phyloP scores from a whole-genome alignment of 1,140 invertebrate species.

The Zaprionus taronus region DNA sequence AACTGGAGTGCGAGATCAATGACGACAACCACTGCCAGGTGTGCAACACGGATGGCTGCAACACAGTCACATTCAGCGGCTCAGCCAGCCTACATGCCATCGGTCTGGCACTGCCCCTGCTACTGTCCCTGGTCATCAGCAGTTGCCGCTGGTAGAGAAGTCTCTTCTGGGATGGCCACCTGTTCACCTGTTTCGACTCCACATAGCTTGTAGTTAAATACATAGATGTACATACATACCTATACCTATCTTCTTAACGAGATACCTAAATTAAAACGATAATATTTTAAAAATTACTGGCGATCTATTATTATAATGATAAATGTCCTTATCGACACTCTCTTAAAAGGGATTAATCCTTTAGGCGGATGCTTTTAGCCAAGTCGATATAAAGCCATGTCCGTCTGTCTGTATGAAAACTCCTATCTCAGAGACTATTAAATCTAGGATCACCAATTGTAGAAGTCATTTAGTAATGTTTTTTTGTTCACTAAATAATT shows the following conservation, averaged over 20 bases:
- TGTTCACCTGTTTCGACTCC: slow-evolving; percentile 3
- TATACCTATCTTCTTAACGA: slow-evolving; percentile 20
- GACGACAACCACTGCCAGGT: slow-evolving; percentile 59
- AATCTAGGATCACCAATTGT: too few species aligned
- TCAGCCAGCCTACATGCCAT: slow-evolving; percentile 41
- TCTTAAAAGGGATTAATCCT: too few species aligned
- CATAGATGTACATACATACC: slow-evolving; percentile 59
- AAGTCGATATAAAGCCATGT: too few species aligned
- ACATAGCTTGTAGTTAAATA: slow-evolving; percentile 38
- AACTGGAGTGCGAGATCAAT: slow-evolving; percentile 56
- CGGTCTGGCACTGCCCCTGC: slow-evolving; percentile 58
- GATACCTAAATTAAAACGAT: slow-evolving; percentile 33
- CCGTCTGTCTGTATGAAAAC: too few species aligned
- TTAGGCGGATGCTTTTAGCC: too few species aligned
- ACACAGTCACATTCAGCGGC: slow-evolving; percentile 55
- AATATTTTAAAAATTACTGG: slow-evolving; percentile 4
- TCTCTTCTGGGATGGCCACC: background rate
- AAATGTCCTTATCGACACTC: too few species aligned
- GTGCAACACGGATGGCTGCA: slow-evolving; percentile 69
- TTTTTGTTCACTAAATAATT: too few species aligned
- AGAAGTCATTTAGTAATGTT: too few species aligned
- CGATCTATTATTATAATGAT: background rate
- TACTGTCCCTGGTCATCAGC: slow-evolving; percentile 51
- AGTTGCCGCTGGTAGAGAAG: slow-evolving; percentile 11
- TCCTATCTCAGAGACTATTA: too few species aligned